A percentile compares a stretch with the other conserved stretches of the same genome.
These are phyloP conservation scores for Drosophila putrida DNA, from an alignment of 2,888 invertebrate species.

Conservation along the genomic window DNA sequence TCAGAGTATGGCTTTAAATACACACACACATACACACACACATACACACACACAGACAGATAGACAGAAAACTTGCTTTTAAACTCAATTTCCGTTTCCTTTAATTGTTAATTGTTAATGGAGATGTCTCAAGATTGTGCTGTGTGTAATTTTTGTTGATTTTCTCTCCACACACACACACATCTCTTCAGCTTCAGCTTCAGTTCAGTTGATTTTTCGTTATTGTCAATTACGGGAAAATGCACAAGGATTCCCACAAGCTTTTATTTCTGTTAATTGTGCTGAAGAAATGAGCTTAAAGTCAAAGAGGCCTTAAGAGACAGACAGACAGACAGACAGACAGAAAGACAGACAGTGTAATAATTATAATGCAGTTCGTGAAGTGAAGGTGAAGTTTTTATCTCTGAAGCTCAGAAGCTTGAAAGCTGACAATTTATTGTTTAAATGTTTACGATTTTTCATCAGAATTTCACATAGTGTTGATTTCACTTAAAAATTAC, in stretches of 20 bases:
- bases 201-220: neutral
- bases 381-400: too few species aligned
- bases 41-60: neutral
- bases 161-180: neutral
- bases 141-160: neutral
- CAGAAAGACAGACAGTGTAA: neutral
- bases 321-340: too few species aligned
- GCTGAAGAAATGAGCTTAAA: conserved; percentile 3
- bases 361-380: neutral
- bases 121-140: neutral
- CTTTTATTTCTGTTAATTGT: conserved; percentile 6
- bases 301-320: neutral
- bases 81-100: conserved; percentile 1
- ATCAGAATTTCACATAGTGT: too few species aligned
- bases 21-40: too few species aligned
- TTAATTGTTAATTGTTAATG: conserved; percentile 2
- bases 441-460: too few species aligned
- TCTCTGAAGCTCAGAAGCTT: too few species aligned
- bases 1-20: too few species aligned
- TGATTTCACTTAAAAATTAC: too few species aligned
- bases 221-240: conserved; percentile 1
- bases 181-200: too few species aligned
- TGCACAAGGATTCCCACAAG: neutral
- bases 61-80: neutral
- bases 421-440: too few species aligned